Base-by-base conservation (phyloP, 2,888 invertebrate species). In the Calameuta pallipes region DNA sequence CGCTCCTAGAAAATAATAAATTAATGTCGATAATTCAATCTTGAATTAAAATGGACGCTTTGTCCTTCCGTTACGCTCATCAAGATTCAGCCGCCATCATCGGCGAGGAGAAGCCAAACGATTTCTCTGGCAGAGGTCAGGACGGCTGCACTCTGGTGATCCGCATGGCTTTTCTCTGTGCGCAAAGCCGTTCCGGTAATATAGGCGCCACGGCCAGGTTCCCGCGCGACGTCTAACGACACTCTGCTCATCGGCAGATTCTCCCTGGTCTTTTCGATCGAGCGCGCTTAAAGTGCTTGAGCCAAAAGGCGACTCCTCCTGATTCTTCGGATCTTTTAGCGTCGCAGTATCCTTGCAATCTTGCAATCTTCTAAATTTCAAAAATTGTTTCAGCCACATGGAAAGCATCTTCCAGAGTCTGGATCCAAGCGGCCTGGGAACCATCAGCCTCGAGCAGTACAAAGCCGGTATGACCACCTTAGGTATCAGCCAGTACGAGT, bases 331-430 rank as follows among this genome's bases (percentile, higher is more conserved):
- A 70, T 70, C 70, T 33, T 13, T 30, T 30, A 70, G 70, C 15
- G 4, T 33, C 70, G 41, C 6, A 41, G 15, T 15, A 6, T 15
- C 41, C 4, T 41, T 41, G 15, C 13, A 33, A 70, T 70, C 4
- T 41, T 41, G 15, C 13, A 33, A 70, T 70, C 33, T 13, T 33
- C 15, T 33, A 33, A 30, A 70, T n/a, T 33, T 13, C 33, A 31
- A 12, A 70, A 33, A 12, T 12, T 1, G 6, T 80, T 80, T 30
- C 75, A 89, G 89, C 76, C 89, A 89, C 84, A 85, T 88, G 78
- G 85, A 85, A 76, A 88, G 87, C 81, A 82, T 89, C 79, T 89
- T 85, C 81, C 85, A 82, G 75, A 86, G 86, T 71, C 78, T 89
- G 73, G 88, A 88, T 77, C 87, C 87, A 11, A 83, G 79, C 34